Evolutionary conservation across 2,888 invertebrate genomes (phyloP), one percentile per base, ranked within the genome.

Genomic region (Clunio marinus): DNA sequence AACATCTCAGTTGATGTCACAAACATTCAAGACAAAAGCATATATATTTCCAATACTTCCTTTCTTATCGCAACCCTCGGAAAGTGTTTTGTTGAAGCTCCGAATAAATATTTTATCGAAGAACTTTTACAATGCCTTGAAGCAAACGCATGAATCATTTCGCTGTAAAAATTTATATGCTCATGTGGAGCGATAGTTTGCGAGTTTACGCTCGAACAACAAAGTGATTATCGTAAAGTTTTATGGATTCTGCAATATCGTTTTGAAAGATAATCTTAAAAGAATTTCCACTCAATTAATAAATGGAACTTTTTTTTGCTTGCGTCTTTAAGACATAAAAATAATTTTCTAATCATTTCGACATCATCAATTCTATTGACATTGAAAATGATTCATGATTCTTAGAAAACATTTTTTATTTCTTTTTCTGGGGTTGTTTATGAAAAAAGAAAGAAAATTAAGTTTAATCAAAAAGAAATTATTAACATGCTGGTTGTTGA

Each of bases 391-490:
- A n/a, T n/a, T n/a, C n/a, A n/a, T n/a, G n/a, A n/a, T n/a, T n/a
- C n/a, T n/a, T n/a, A n/a, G n/a, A n/a, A n/a, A n/a, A n/a, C n/a
- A n/a, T n/a, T n/a, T n/a, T n/a, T n/a, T n/a, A n/a, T n/a, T n/a
- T n/a, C n/a, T n/a, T n/a, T n/a, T n/a, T n/a, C n/a, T n/a, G n/a
- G n/a, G n/a, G n/a, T n/a, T n/a, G n/a, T n/a, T n/a, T n/a, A n/a
- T n/a, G n/a, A n/a, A n/a, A n/a, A n/a, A n/a, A n/a, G n/a, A n/a
- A n/a, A n/a, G n/a, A n/a, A n/a, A 62, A 62, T 62, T 37, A 32
- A 62, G 41, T 62, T 62, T 62, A 62, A 62, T 62, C 62, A 41
- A 41, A 45, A 62, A 10, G 62, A 62, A 62, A 62, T 62, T 62
- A 62, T 41, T 24, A 15, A 37, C 62, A 62, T 62, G 62, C 62